These are phyloP conservation scores for Sminthurinus aureus DNA, from an alignment of 2,888 invertebrate genomes.

Conservation along the genomic window DNA sequence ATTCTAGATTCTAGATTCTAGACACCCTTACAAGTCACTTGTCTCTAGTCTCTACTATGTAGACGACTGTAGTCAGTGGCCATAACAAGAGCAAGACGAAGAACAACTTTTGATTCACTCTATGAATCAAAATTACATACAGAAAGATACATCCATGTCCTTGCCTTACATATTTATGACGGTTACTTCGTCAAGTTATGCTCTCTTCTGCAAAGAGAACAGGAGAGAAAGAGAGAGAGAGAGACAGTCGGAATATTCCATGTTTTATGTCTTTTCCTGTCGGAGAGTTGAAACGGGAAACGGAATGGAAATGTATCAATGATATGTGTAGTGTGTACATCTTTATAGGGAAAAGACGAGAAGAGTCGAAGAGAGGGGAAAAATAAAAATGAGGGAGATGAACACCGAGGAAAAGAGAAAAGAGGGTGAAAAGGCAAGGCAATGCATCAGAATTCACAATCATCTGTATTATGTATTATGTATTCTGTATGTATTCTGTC, in stretches of 20 bases:
- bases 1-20: too few species aligned
- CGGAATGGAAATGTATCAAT: neutral
- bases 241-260: constrained; percentile 1
- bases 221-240: constrained; percentile 2
- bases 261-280: neutral
- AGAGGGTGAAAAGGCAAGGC: neutral
- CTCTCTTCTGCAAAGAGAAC: neutral
- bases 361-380: constrained; percentile 16
- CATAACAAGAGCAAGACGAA: too few species aligned
- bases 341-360: neutral
- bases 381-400: neutral
- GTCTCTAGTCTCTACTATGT: too few species aligned
- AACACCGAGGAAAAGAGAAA: neutral
- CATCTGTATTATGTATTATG: too few species aligned
- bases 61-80: too few species aligned
- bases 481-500: too few species aligned
- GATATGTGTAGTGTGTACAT: neutral
- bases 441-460: constrained; percentile 24
- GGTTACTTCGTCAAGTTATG: too few species aligned
- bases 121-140: too few species aligned
- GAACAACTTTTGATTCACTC: too few species aligned
- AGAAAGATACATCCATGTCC: too few species aligned
- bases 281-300: neutral
- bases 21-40: too few species aligned
- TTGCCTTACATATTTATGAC: too few species aligned